Evolutionary conservation across 2,888 invertebrate genomes (phyloP).

Genomic region (Erannis defoliaria): DNA sequence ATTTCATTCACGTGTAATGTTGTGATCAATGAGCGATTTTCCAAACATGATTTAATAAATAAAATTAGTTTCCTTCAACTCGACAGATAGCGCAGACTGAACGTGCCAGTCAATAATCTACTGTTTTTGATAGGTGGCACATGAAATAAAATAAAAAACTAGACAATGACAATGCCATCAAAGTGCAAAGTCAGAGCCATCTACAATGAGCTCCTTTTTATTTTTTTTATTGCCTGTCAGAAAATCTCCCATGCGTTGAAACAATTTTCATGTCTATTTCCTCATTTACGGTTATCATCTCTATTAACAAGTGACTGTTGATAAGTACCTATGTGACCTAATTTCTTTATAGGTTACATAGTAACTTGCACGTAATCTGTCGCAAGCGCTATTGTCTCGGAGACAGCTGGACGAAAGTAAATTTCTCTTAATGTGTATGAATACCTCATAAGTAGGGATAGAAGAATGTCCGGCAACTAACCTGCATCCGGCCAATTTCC

Average conservation of each 20-base stretch:
- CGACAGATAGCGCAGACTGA: no score
- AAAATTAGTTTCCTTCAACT: no score
- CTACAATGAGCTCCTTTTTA: no score
- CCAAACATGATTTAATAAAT: no score
- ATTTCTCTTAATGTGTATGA: constrained; percentile 72
- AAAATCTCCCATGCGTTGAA: background rate
- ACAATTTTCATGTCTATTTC: constrained; percentile 24
- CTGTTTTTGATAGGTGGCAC: no score
- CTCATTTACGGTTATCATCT: constrained; percentile 25
- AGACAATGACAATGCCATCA: no score
- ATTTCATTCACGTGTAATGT: no score
- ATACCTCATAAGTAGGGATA: constrained; percentile 65
- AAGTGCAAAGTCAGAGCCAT: no score
- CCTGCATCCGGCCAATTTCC: constrained; percentile 6
- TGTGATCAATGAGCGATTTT: no score
- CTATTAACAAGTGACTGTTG: constrained; percentile 35
- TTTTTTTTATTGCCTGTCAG: no score
- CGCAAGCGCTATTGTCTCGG: constrained; percentile 53
- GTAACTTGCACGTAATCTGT: constrained; percentile 12
- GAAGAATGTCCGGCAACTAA: constrained; percentile 17
- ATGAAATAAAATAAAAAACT: no score
- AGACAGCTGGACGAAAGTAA: constrained; percentile 65
- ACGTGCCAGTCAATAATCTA: no score
- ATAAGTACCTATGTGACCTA: constrained; percentile 50
- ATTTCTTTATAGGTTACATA: constrained; percentile 53